phyloP scores from a whole-genome alignment of 2,113 vertebrate species.

The Mustela nigripes region DNA sequence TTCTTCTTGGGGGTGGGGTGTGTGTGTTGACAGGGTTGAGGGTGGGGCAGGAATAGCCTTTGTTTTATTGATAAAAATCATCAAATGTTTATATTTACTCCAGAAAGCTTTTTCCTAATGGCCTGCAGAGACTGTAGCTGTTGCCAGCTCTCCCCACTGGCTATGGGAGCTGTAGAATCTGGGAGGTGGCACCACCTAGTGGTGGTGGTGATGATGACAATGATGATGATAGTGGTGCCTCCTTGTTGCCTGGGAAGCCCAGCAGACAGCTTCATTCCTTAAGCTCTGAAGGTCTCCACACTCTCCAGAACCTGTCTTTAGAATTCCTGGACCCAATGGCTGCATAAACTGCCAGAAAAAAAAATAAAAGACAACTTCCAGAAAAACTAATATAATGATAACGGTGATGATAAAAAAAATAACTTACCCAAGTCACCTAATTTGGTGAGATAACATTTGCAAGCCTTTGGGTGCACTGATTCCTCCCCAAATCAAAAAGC shows the following conservation, averaged over 20 bases:
- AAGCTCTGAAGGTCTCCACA: background rate
- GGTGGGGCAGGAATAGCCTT: background rate
- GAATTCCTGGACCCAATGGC: background rate
- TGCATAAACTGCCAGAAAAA: background rate
- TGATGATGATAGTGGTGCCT: background rate
- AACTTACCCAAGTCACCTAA: background rate
- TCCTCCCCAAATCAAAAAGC: background rate
- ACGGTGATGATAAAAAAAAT: background rate
- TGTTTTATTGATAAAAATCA: constrained; percentile 3
- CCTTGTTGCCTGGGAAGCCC: background rate
- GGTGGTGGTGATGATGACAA: background rate
- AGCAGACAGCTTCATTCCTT: background rate
- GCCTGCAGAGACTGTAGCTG: background rate
- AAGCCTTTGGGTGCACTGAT: background rate
- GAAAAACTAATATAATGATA: background rate
- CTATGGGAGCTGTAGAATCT: background rate
- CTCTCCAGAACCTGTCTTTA: background rate
- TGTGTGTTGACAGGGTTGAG: background rate
- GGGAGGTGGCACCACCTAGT: background rate
- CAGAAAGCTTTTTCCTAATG: background rate
- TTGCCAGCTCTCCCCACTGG: background rate
- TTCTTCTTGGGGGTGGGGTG: background rate
- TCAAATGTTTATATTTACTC: constrained; percentile 38
- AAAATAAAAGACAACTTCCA: background rate
- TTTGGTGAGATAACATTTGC: background rate